Percentiles rank a stretch among this genome's conserved stretches.
Conservation (phyloP, 1,140 invertebrate species). For the Patella vulgata region DNA sequence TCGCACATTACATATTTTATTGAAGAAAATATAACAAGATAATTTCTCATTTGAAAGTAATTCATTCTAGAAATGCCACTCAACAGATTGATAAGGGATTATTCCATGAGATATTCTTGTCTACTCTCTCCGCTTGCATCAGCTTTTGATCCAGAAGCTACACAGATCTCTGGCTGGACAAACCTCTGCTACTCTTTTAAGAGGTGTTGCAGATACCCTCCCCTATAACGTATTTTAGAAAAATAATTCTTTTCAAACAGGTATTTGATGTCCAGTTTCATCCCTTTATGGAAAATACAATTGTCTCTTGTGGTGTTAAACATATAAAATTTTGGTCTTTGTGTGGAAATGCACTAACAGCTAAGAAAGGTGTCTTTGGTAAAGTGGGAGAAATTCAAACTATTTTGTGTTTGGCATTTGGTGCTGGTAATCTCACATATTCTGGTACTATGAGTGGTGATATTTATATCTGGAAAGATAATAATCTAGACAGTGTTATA, state of each 20-base stretch:
- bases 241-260: no score
- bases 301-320: constrained; percentile 67
- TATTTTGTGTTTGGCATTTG: constrained; percentile 62
- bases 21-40: neutral
- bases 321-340: constrained; percentile 68
- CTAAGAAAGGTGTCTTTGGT: constrained; percentile 66
- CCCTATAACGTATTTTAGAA: no score
- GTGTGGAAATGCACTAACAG: constrained; percentile 64
- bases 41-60: neutral
- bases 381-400: constrained; percentile 67
- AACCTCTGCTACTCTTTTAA: no score
- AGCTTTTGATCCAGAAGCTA: no score
- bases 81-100: no score
- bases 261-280: constrained; percentile 67
- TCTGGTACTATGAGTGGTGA: constrained; percentile 65
- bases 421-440: constrained; percentile 55
- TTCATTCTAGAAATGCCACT: no score
- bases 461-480: constrained; percentile 65
- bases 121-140: no score
- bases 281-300: constrained; percentile 52
- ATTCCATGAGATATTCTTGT: no score
- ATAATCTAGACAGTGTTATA: constrained; percentile 54
- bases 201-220: no score
- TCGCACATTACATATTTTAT: neutral
- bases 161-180: no score